Evolutionary conservation across 2,888 invertebrate species (phyloP).

Genomic region (Miltochrista miniata): DNA sequence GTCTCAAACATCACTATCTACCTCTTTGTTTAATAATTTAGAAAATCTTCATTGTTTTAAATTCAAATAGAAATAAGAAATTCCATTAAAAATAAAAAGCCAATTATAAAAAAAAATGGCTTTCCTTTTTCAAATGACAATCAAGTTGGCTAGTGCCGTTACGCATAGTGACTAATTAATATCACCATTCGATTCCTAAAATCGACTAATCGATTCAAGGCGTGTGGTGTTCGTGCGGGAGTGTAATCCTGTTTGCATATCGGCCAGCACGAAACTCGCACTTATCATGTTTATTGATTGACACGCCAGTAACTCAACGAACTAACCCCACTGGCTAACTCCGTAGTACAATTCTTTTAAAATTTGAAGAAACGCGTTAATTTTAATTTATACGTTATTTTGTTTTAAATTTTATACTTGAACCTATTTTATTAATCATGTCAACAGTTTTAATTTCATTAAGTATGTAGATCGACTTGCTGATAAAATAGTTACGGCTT

Average conservation of each 20-base stretch:
- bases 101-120: neutral
- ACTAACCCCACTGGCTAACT: conserved; percentile 56
- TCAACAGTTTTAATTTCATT: too few species aligned
- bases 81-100: neutral
- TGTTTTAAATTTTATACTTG: too few species aligned
- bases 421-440: too few species aligned
- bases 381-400: too few species aligned
- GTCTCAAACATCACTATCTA: neutral
- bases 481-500: too few species aligned
- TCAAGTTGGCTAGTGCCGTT: conserved; percentile 17
- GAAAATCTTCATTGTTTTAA: neutral
- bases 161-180: conserved; percentile 37
- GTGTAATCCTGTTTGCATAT: conserved; percentile 80
- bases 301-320: conserved; percentile 79
- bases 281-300: conserved; percentile 84
- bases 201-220: conserved; percentile 52
- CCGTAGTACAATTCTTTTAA: conserved; percentile 18
- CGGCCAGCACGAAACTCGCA: conserved; percentile 76
- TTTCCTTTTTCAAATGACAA: neutral
- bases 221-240: conserved; percentile 61
- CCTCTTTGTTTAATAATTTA: neutral
- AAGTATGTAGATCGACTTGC: too few species aligned
- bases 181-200: conserved; percentile 50
- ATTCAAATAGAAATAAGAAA: neutral
- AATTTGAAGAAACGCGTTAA: too few species aligned